These are phyloP conservation scores for Nudaria mundana DNA, from an alignment of 2,888 invertebrate species.

Conservation along the genomic window DNA sequence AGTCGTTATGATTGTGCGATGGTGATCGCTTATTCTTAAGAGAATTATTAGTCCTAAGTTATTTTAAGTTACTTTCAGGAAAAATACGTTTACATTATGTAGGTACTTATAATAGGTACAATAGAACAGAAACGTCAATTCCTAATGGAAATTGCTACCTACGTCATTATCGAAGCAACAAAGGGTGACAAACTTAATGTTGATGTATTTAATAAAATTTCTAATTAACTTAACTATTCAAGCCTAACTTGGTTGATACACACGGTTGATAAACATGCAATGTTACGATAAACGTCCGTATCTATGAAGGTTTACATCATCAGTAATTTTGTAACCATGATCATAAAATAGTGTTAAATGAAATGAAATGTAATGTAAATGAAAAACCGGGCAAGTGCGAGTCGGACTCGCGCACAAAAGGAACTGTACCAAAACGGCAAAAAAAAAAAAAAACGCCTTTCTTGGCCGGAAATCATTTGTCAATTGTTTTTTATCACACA, in stretches of 20 bases:
- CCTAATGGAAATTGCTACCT: constrained; percentile 1
- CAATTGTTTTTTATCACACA: too few species aligned
- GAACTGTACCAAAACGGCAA: too few species aligned
- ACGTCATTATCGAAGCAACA: constrained; percentile 8
- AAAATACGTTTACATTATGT: too few species aligned
- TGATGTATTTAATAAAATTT: constrained; percentile 16
- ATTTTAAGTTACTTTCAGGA: too few species aligned
- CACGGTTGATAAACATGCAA: background rate
- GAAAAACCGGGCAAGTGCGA: too few species aligned
- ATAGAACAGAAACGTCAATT: background rate
- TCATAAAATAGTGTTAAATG: background rate
- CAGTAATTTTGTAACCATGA: background rate
- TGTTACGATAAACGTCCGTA: constrained; percentile 16
- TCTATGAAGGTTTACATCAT: constrained; percentile 4
- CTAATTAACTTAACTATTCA: constrained; percentile 45
- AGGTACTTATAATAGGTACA: background rate
- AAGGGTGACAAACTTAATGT: constrained; percentile 23
- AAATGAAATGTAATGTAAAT: too few species aligned
- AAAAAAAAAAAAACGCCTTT: too few species aligned
- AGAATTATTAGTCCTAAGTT: too few species aligned
- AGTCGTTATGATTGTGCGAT: too few species aligned
- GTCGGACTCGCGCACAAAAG: too few species aligned
- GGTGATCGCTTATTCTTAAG: too few species aligned
- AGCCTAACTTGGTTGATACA: constrained; percentile 42
- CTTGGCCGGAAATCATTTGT: too few species aligned